These are phyloP conservation scores for Acanthosepion lycidas DNA, from an alignment of 2,888 invertebrate genomes.

Conservation along the genomic window DNA sequence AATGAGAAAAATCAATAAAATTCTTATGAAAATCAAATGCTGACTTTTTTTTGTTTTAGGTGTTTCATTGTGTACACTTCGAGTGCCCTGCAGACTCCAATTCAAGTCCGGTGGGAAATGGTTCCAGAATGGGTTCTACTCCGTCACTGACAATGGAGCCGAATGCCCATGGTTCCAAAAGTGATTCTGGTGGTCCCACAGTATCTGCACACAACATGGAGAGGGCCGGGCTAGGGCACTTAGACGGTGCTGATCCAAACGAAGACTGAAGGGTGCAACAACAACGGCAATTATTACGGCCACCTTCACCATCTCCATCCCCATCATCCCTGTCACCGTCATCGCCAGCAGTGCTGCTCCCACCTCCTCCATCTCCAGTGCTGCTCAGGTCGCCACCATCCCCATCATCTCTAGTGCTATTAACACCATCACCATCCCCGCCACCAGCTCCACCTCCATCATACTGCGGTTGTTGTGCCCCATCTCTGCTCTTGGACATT, in stretches of 20 bases:
- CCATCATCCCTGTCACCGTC: not conserved
- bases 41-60: slow-evolving; percentile 77
- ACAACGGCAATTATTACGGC: slow-evolving; percentile 36
- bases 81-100: slow-evolving; percentile 84
- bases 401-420: not conserved
- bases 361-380: not conserved
- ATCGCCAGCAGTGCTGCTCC: not conserved
- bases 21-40: too few relatives aligned
- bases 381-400: not conserved
- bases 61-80: slow-evolving; percentile 98
- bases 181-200: not conserved
- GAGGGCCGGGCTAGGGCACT: not conserved
- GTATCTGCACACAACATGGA: not conserved
- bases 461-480: slow-evolving; percentile 44
- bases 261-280: slow-evolving; percentile 38
- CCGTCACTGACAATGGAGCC: not conserved
- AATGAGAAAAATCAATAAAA: too few relatives aligned
- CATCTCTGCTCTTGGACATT: not conserved
- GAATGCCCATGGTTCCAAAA: not conserved
- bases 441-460: slow-evolving; percentile 25
- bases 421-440: not conserved
- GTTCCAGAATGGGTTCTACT: slow-evolving; percentile 1
- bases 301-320: slow-evolving; percentile 4
- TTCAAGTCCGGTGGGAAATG: slow-evolving; percentile 36
- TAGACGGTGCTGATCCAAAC: not conserved